phyloP scores from a whole-genome alignment of 2,888 invertebrate species.

The Dusona sp. region DNA sequence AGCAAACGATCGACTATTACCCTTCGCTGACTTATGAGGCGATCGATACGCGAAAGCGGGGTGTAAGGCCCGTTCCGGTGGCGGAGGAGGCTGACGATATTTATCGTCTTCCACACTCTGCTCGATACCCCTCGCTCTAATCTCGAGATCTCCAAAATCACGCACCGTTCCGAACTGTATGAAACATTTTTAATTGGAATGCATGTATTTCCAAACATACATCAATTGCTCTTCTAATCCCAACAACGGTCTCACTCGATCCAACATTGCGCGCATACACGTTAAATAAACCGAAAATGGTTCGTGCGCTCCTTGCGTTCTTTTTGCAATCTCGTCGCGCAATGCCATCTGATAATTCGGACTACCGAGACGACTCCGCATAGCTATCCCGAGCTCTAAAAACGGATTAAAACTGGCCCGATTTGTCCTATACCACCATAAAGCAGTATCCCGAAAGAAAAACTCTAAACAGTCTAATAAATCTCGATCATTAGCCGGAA shows the following conservation, averaged over 20 bases:
- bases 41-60: conserved; percentile 1
- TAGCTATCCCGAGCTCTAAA: not conserved
- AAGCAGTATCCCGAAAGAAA: not conserved
- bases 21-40: not conserved
- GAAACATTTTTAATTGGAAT: not conserved
- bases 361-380: not conserved
- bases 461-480: not conserved
- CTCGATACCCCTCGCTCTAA: not conserved
- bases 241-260: not conserved
- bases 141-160: not conserved
- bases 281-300: not conserved
- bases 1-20: not conserved
- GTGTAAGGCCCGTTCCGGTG: not conserved
- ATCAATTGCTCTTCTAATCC: not conserved
- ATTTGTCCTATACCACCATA: not conserved
- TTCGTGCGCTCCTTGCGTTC: not conserved
- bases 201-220: conserved; percentile 1
- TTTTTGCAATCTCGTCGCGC: not conserved
- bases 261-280: conserved; percentile 12
- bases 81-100: not conserved
- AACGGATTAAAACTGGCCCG: not conserved
- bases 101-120: not conserved
- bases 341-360: conserved; percentile 15
- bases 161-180: not conserved
- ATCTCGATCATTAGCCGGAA: not conserved